A percentile compares a stretch with the other conserved stretches of the same genome.
Evolutionary conservation across 2,113 vertebrate species (phyloP).

Genomic region (Neolamprologus devosi): DNA sequence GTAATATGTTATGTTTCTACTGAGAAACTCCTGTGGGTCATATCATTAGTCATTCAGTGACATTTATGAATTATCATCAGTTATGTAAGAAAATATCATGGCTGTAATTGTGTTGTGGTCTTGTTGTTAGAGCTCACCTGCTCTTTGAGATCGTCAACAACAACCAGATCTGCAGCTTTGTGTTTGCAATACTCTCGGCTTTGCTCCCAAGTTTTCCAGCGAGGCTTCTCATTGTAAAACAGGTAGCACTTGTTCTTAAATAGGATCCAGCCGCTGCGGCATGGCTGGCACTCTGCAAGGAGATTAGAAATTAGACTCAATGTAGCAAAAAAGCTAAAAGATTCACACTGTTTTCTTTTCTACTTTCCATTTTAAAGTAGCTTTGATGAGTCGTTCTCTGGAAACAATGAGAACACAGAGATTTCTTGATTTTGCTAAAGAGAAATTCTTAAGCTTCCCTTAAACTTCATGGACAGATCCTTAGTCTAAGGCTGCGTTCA

Average conservation of each 20-base stretch:
- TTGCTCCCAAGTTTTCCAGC: fast-evolving
- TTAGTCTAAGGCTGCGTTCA: neutral
- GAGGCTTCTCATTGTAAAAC: neutral
- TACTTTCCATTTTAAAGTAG: neutral
- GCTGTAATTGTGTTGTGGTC: neutral
- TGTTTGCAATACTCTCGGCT: fast-evolving
- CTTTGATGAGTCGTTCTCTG: neutral
- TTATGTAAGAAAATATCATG: neutral
- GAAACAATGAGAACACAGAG: neutral
- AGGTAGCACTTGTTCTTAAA: constrained; percentile 32
- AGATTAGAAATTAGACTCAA: neutral
- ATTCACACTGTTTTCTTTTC: neutral
- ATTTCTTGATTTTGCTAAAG: neutral
- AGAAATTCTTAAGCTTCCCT: neutral
- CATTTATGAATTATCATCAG: neutral
- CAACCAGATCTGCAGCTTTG: neutral
- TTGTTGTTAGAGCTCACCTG: constrained; percentile 5
- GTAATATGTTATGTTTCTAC: neutral
- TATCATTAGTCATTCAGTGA: neutral
- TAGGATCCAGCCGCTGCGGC: neutral
- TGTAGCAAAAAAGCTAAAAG: neutral
- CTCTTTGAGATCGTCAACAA: neutral
- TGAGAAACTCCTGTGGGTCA: constrained; percentile 32
- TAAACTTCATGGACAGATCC: neutral
- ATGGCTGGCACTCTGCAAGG: constrained; percentile 14